Percentiles rank a stretch among this genome's conserved stretches.
Evolutionary conservation across 1,140 invertebrate genomes (phyloP).

Genomic region (Drosophila sechellia): DNA sequence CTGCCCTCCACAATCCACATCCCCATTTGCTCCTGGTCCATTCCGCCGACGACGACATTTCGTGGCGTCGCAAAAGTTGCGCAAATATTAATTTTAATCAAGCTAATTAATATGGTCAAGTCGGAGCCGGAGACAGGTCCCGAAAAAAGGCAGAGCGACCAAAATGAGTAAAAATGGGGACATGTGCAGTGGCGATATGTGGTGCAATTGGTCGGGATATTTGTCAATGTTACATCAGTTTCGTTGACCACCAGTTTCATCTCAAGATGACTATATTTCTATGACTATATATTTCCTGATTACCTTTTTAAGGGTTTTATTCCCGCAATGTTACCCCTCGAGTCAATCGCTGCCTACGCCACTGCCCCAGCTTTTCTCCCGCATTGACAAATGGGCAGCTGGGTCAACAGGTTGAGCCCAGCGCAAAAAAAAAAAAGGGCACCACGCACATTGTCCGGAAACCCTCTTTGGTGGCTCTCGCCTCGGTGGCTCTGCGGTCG

Average conservation of each 20-base stretch:
- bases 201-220: conserved; percentile 3
- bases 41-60: conserved; percentile 21
- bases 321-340: too few species aligned
- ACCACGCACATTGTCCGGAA: conserved; percentile 17
- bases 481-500: conserved; percentile 8
- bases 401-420: conserved; percentile 49
- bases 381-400: conserved; percentile 59
- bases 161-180: conserved; percentile 62
- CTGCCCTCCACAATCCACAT: conserved; percentile 14
- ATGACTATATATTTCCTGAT: too few species aligned
- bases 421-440: conserved; percentile 5
- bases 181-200: conserved; percentile 29
- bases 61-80: conserved; percentile 59
- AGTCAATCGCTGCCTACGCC: neutral
- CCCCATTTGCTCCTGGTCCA: neutral
- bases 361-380: conserved; percentile 12
- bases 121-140: conserved; percentile 25
- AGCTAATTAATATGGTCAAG: conserved; percentile 82
- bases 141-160: conserved; percentile 12
- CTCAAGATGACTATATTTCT: too few species aligned
- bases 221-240: neutral
- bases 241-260: too few species aligned
- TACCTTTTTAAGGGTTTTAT: too few species aligned
- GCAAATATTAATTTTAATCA: conserved; percentile 83
- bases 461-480: neutral